phyloP scores from a whole-genome alignment of 2,113 vertebrate species.

The Caloenas nicobarica region DNA sequence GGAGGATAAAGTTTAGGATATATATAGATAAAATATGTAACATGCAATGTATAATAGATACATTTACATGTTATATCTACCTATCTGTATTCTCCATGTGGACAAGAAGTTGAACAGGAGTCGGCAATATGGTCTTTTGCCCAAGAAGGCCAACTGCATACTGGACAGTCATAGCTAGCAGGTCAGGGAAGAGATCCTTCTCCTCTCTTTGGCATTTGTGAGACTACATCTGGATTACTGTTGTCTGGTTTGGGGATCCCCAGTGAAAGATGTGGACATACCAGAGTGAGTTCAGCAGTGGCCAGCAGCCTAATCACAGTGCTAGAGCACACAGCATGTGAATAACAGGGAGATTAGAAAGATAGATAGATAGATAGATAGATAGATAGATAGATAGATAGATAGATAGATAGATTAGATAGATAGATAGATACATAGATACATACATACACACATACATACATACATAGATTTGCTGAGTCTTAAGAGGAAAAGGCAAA shows the following conservation, averaged over 20 bases:
- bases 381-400: background rate
- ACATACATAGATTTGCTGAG: background rate
- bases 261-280: background rate
- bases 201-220: background rate
- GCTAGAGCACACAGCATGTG: background rate
- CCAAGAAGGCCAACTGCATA: background rate
- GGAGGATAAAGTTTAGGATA: background rate
- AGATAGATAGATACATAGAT: no score
- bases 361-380: no score
- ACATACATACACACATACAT: background rate
- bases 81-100: background rate
- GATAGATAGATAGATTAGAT: background rate
- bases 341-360: background rate
- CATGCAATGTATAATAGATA: background rate
- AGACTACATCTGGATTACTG: background rate
- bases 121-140: background rate
- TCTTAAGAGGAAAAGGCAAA: background rate
- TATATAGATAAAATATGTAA: background rate
- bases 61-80: background rate
- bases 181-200: background rate
- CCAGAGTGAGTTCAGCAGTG: background rate
- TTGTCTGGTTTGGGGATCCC: background rate
- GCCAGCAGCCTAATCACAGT: background rate
- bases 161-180: background rate
- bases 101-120: background rate